Conservation (phyloP, 2,113 vertebrate genomes). For the Oreochromis aureus region DNA sequence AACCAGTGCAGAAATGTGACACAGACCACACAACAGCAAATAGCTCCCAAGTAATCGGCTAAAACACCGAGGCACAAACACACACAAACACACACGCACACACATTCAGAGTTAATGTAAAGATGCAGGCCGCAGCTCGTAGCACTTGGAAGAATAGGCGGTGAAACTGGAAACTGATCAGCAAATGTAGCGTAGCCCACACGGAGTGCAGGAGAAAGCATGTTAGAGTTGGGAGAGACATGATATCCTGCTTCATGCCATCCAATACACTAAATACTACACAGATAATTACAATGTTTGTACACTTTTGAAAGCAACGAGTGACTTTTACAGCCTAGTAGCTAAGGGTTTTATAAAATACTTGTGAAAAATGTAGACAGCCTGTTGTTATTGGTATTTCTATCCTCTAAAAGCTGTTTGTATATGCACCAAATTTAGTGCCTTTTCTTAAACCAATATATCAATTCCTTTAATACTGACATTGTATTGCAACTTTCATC, state of each 20-base stretch:
- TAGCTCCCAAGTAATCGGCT: constrained; percentile 14
- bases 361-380: not conserved
- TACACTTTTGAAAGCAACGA: not conserved
- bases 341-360: not conserved
- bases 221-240: constrained; percentile 36
- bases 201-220: constrained; percentile 41
- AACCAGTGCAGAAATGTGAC: constrained; percentile 12
- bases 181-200: constrained; percentile 31
- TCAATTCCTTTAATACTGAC: not conserved
- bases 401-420: not conserved
- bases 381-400: not conserved
- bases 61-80: constrained; percentile 1
- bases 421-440: not conserved
- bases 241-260: constrained; percentile 21
- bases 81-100: not conserved
- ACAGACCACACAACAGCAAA: not conserved
- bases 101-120: not conserved
- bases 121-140: not conserved
- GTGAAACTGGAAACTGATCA: constrained; percentile 47
- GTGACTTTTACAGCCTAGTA: not conserved
- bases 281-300: not conserved
- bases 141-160: constrained; percentile 7
- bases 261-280: not conserved
- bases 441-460: not conserved
- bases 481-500: not conserved